Evolutionary conservation across 2,888 invertebrate genomes (phyloP).

Genomic region (Perithous albicinctus): DNA sequence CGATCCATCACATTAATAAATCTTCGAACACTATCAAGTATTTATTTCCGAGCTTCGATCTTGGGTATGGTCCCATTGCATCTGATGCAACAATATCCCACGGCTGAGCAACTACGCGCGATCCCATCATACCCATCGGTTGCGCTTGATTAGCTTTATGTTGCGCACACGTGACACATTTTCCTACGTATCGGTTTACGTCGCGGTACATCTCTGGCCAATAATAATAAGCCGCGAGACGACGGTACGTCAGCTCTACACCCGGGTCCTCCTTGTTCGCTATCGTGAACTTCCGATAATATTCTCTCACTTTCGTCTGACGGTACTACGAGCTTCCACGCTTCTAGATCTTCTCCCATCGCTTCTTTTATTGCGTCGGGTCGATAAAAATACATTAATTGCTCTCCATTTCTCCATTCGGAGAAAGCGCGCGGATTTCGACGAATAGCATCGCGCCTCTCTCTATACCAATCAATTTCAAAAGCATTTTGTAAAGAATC

Average conservation of each 20-base stretch:
- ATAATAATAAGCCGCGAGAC: constrained; percentile 54
- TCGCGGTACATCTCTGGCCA: too few relatives aligned
- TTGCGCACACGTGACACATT: constrained; percentile 67
- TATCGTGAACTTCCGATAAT: constrained; percentile 32
- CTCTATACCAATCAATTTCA: too few relatives aligned
- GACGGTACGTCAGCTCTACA: constrained; percentile 48
- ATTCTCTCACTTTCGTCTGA: constrained; percentile 19
- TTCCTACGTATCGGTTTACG: constrained; percentile 61
- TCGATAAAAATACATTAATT: constrained; percentile 49
- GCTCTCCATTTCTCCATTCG: constrained; percentile 48
- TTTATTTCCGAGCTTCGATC: too few relatives aligned
- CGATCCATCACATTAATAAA: constrained; percentile 7
- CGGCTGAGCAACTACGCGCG: constrained; percentile 15
- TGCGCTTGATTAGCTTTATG: constrained; percentile 70
- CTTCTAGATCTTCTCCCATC: constrained; percentile 54
- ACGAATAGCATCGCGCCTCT: too few relatives aligned
- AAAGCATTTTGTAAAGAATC: too few relatives aligned
- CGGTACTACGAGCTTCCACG: constrained; percentile 69
- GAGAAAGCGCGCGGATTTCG: constrained; percentile 5
- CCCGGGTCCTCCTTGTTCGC: constrained; percentile 67
- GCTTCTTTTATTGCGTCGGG: constrained; percentile 50
- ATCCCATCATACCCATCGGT: constrained; percentile 71
- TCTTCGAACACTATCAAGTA: constrained; percentile 54
- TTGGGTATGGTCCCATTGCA: constrained; percentile 50
- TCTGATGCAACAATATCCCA: constrained; percentile 38